phyloP scores from a whole-genome alignment of 2,888 invertebrate genomes.

The Xestobium rufovillosum region DNA sequence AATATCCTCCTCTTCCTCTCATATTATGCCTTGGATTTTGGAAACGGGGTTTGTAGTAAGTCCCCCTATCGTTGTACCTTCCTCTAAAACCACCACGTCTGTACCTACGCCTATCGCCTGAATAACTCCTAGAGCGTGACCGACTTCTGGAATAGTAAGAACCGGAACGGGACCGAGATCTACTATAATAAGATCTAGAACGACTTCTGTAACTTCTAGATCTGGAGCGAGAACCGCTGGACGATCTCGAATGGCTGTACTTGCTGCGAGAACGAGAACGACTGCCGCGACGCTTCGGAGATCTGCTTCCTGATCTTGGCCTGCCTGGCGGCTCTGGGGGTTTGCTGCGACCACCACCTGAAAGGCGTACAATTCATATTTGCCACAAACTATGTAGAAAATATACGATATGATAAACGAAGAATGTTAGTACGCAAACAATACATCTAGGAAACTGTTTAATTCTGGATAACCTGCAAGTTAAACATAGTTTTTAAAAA shows the following conservation, averaged over 20 bases:
- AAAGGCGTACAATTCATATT: constrained; percentile 15
- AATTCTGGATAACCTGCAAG: too few relatives aligned
- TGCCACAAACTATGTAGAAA: too few relatives aligned
- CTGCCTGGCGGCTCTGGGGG: constrained; percentile 44
- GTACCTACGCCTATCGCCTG: constrained; percentile 45
- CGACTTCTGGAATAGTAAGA: constrained; percentile 52
- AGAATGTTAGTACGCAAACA: too few relatives aligned
- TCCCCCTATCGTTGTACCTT: constrained; percentile 60
- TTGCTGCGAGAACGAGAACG: constrained; percentile 55
- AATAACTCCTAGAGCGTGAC: constrained; percentile 52
- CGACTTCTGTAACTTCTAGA: constrained; percentile 43
- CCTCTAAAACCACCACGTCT: constrained; percentile 45
- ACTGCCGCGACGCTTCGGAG: constrained; percentile 56
- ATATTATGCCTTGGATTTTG: constrained; percentile 52
- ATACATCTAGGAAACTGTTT: too few relatives aligned
- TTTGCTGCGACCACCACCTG: too few relatives aligned
- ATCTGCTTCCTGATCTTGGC: constrained; percentile 47
- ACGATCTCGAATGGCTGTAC: constrained; percentile 40
- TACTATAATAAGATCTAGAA: constrained; percentile 56
- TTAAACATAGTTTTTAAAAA: too few relatives aligned
- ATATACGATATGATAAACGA: too few relatives aligned
- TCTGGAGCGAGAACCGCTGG: constrained; percentile 45
- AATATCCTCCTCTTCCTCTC: constrained; percentile 44
- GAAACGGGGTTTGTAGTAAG: constrained; percentile 73
- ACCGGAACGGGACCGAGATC: constrained; percentile 45